These are phyloP conservation scores for Orestias chungarensis DNA, from an alignment of 2,797 vertebrate species.

Conservation along the genomic window DNA sequence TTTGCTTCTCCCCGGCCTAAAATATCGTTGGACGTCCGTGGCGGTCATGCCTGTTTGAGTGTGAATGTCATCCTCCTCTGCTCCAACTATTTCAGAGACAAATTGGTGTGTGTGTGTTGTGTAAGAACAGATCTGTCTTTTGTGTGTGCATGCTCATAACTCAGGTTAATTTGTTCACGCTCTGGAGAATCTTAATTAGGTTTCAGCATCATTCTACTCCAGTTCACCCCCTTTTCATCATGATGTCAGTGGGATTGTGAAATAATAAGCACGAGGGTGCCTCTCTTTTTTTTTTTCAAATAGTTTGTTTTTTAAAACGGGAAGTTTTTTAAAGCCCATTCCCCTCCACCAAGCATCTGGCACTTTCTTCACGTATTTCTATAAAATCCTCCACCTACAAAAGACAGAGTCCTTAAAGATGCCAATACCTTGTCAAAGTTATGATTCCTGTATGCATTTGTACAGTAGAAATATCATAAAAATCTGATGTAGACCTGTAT, in stretches of 20 bases:
- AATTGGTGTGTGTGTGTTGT: slow-evolving; percentile 21
- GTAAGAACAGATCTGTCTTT: slow-evolving; percentile 41
- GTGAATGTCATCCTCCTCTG: slow-evolving; percentile 72
- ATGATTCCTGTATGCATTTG: background rate
- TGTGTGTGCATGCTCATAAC: slow-evolving; percentile 71
- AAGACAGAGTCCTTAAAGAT: background rate
- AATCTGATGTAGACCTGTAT: background rate
- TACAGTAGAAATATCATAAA: background rate
- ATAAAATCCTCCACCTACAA: background rate
- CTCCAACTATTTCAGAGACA: slow-evolving; percentile 56
- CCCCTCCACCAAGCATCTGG: background rate
- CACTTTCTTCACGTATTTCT: background rate
- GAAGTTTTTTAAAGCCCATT: background rate
- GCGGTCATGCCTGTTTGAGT: slow-evolving; percentile 67
- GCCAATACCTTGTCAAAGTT: background rate
- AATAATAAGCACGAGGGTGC: slow-evolving; percentile 54
- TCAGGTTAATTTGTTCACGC: slow-evolving; percentile 78
- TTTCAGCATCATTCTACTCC: slow-evolving; percentile 74
- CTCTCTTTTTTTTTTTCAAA: slow-evolving; percentile 32
- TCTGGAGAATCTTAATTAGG: slow-evolving; percentile 77
- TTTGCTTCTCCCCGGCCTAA: slow-evolving; percentile 52
- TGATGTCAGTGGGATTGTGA: slow-evolving; percentile 62
- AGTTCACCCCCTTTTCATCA: slow-evolving; percentile 53
- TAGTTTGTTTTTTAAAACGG: slow-evolving; percentile 29
- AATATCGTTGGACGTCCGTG: slow-evolving; percentile 64